Evolutionary conservation across 2,888 invertebrate species (phyloP).

Genomic region (Pristionchus exspectatus): DNA sequence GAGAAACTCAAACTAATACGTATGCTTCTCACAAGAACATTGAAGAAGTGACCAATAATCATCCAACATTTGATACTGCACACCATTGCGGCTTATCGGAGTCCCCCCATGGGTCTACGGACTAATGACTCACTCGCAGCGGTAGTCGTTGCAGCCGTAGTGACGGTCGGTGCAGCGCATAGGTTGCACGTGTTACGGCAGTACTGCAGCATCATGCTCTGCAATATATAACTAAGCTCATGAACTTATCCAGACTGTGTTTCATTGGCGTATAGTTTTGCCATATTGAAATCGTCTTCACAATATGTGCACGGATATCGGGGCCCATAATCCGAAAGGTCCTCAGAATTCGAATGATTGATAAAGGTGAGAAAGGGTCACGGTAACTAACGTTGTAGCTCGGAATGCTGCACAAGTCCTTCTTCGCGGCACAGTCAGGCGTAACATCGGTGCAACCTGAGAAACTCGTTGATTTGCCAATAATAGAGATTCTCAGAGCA

Average conservation of each 20-base stretch:
- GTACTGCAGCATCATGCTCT: constrained; percentile 44
- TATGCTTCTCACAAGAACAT: too few species aligned
- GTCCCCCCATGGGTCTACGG: too few species aligned
- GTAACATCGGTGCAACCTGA: constrained; percentile 32
- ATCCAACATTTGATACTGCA: too few species aligned
- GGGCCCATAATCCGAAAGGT: too few species aligned
- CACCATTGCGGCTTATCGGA: too few species aligned
- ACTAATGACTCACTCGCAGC: neutral
- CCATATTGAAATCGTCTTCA: too few species aligned
- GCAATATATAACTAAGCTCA: neutral
- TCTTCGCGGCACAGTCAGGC: constrained; percentile 40
- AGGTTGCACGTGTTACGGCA: constrained; percentile 34
- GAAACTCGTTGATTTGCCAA: neutral
- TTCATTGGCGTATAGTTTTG: too few species aligned
- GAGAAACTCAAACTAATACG: too few species aligned
- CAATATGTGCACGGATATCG: too few species aligned
- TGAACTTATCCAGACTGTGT: too few species aligned
- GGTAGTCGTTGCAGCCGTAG: neutral
- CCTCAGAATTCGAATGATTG: too few species aligned
- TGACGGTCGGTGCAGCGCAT: neutral
- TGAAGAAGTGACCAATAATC: too few species aligned
- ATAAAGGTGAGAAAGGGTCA: neutral
- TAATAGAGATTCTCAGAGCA: neutral
- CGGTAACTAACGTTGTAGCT: neutral
- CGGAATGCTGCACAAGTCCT: constrained; percentile 25